Base-by-base conservation (phyloP, 2,113 vertebrate species). In the Malurus cyaneus region DNA sequence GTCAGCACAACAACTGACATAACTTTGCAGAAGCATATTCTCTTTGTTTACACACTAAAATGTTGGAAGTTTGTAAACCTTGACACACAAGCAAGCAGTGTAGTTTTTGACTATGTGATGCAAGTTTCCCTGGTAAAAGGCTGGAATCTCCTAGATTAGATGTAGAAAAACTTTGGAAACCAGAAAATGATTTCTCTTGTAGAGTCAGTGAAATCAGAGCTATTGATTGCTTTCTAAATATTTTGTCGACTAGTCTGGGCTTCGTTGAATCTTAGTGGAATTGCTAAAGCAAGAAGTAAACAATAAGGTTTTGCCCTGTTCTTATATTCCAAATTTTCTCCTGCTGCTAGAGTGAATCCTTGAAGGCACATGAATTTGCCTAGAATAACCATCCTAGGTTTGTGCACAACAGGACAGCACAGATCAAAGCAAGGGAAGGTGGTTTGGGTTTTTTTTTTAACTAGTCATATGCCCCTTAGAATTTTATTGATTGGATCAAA, bases 1-100 rank as follows among this genome's bases (percentile, higher is more conserved):
- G 39, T 96, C 77, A 95, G n/a, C 94, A 96, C 73, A 57, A 82
- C 36, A 96, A 46, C 18, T n/a, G 31, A 54, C 88, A 85, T 19
- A 91, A 74, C 36, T 15, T 74, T 95, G 26, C n/a, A 95, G 86
- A 94, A 88, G 19, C 10, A 5, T 60, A 14, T 79, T 96, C 82
- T 31, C 15, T 88, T 92, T 87, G 28, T 81, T 73, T 82, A 42
- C 31, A 47, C 21, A 46, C 19, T 53, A 77, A 86, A 83, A 91
- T 31, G 15, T 47, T 70, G 46, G 17, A 53, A 0, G 23, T 70
- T 72, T 69, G 42, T 70, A 86, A 73, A 52, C 53, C 19, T 67
- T 28, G 53, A 61, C 31, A 80, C 4, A 80, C 15, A 93, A 73
- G 19, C 5, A 89, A 10, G 71, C 86, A 84, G 14, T 16, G 9